Evolutionary conservation across 2,113 vertebrate species (phyloP).

Genomic region (Eretmochelys imbricata): DNA sequence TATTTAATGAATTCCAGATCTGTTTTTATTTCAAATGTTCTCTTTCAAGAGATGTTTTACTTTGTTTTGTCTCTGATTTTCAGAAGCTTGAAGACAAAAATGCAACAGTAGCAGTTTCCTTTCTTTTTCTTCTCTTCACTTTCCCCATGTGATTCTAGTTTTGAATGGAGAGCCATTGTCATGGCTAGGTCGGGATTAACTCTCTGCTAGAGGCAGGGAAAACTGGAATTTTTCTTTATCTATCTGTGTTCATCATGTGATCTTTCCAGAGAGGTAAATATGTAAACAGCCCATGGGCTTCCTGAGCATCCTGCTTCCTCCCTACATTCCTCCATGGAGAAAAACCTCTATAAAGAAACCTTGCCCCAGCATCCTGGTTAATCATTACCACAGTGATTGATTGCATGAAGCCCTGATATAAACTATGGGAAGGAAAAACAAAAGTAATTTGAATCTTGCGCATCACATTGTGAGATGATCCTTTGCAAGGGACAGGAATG

Average conservation of each 20-base stretch:
- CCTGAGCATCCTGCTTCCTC: background rate
- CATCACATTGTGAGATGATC: background rate
- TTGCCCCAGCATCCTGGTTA: background rate
- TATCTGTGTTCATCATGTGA: accelerated
- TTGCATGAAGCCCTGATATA: background rate
- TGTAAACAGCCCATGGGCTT: accelerated
- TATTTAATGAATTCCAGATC: constrained; percentile 14
- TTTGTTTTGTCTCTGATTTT: background rate
- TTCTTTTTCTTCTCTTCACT: background rate
- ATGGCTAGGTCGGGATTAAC: background rate
- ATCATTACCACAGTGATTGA: background rate
- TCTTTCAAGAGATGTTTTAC: background rate
- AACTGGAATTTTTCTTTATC: background rate
- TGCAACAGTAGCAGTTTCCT: background rate
- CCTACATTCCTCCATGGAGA: too few relatives aligned
- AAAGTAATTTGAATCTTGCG: background rate
- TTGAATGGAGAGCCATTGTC: background rate
- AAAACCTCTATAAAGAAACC: background rate
- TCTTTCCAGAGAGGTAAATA: background rate
- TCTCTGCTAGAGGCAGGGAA: background rate
- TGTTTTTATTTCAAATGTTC: constrained; percentile 10
- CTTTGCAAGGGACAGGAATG: background rate
- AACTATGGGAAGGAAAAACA: background rate
- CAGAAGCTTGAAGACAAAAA: background rate
- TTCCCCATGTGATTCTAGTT: background rate